Percentiles rank a stretch among this genome's conserved stretches.
These are phyloP conservation scores for Antechinus flavipes DNA, from an alignment of 2,113 vertebrate species.

Conservation along the genomic window DNA sequence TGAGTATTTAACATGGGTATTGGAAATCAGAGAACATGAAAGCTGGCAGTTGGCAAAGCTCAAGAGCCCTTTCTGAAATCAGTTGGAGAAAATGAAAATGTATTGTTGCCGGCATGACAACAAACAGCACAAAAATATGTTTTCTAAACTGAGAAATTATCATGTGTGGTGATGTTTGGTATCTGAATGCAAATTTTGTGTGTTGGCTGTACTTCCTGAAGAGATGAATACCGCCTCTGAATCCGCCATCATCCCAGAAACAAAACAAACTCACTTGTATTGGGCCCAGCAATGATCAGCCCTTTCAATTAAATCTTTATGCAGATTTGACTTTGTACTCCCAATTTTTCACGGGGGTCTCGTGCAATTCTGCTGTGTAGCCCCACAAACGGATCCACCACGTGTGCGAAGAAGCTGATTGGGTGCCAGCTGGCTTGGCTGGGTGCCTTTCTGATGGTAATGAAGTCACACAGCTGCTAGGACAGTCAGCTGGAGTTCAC, in stretches of 20 bases:
- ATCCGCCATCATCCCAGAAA: conserved; percentile 64
- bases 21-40: conserved; percentile 66
- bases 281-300: conserved; percentile 75
- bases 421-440: conserved; percentile 89
- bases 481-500: conserved; percentile 90
- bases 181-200: conserved; percentile 77
- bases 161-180: conserved; percentile 75
- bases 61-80: conserved; percentile 67
- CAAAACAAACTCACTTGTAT: conserved; percentile 74
- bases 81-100: conserved; percentile 71
- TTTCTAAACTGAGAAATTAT: conserved; percentile 81
- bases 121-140: conserved; percentile 76
- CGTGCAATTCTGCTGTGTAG: conserved; percentile 83
- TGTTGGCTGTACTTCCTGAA: conserved; percentile 76
- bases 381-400: conserved; percentile 81
- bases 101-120: conserved; percentile 72
- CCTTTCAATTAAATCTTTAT: conserved; percentile 77
- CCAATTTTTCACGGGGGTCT: conserved; percentile 72
- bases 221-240: conserved; percentile 67
- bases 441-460: conserved; percentile 89
- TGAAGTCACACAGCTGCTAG: conserved; percentile 90
- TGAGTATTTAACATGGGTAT: neutral
- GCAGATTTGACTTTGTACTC: conserved; percentile 76
- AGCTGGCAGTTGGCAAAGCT: conserved; percentile 67
- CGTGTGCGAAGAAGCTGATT: conserved; percentile 83